Evolutionary conservation across 2,888 invertebrate genomes (phyloP).

Genomic region (Eilema sororculum): DNA sequence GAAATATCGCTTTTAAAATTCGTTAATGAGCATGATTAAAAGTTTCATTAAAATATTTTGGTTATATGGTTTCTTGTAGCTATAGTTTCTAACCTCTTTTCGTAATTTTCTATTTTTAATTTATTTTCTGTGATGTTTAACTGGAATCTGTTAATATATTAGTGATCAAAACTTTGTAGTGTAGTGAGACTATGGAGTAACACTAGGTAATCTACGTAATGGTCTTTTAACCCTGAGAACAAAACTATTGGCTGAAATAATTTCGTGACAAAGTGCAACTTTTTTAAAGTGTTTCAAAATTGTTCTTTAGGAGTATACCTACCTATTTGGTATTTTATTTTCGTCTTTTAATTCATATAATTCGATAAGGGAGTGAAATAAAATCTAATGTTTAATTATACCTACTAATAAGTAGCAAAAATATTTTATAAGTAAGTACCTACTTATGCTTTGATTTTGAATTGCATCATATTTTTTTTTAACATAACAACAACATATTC

Average conservation of each 20-base stretch:
- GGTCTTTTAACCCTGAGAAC: not conserved
- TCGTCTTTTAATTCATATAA: not conserved
- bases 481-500: too few species aligned
- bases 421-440: too few species aligned
- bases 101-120: conserved; percentile 3
- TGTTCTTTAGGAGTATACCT: too few species aligned
- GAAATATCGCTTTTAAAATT: conserved; percentile 24
- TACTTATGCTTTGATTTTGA: too few species aligned
- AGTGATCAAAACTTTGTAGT: not conserved
- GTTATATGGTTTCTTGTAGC: not conserved
- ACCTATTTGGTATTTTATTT: not conserved
- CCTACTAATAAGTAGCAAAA: too few species aligned
- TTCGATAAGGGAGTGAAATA: too few species aligned
- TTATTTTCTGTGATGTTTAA: conserved; percentile 1
- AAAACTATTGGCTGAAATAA: not conserved
- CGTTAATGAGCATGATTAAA: conserved; percentile 37
- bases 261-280: too few species aligned
- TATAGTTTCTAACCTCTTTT: conserved; percentile 20
- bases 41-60: conserved; percentile 5
- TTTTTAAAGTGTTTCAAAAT: not conserved
- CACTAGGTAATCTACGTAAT: not conserved
- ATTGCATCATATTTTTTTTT: too few species aligned
- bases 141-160: not conserved
- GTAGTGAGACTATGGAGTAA: not conserved
- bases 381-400: too few species aligned